Evolutionary conservation across 1,140 invertebrate genomes (phyloP).

Genomic region (Zophobas atratus): DNA sequence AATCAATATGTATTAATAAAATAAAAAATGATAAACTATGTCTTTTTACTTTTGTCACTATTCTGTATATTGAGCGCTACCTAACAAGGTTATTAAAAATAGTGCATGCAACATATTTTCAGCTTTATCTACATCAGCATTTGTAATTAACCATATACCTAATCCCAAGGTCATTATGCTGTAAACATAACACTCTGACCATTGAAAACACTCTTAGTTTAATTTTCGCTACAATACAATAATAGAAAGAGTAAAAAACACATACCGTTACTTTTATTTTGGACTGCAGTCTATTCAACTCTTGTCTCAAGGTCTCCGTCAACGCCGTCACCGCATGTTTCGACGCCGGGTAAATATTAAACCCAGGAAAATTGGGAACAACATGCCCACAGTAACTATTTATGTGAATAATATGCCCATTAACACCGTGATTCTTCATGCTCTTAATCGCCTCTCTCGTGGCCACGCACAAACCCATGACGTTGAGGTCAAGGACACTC

Average conservation of each 20-base stretch:
- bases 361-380: conserved; percentile 47
- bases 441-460: conserved; percentile 72
- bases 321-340: conserved; percentile 75
- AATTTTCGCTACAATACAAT: neutral
- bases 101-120: too few relatives aligned
- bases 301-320: conserved; percentile 73
- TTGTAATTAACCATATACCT: too few relatives aligned
- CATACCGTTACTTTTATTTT: conserved; percentile 53
- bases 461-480: conserved; percentile 71
- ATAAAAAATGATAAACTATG: too few relatives aligned
- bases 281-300: conserved; percentile 57
- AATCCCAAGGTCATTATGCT: too few relatives aligned
- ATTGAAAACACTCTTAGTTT: neutral
- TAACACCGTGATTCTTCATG: conserved; percentile 68
- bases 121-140: too few relatives aligned
- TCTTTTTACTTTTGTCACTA: too few relatives aligned
- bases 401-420: conserved; percentile 66
- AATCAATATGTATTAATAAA: too few relatives aligned
- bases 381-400: conserved; percentile 72
- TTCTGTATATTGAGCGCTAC: too few relatives aligned
- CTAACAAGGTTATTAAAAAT: too few relatives aligned
- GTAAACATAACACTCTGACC: too few relatives aligned
- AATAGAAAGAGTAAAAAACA: conserved; percentile 20
- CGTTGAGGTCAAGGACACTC: conserved; percentile 72
- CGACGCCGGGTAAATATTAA: conserved; percentile 74